Evolutionary conservation across 1,140 invertebrate genomes (phyloP).

Genomic region (Diorhabda sublineata): DNA sequence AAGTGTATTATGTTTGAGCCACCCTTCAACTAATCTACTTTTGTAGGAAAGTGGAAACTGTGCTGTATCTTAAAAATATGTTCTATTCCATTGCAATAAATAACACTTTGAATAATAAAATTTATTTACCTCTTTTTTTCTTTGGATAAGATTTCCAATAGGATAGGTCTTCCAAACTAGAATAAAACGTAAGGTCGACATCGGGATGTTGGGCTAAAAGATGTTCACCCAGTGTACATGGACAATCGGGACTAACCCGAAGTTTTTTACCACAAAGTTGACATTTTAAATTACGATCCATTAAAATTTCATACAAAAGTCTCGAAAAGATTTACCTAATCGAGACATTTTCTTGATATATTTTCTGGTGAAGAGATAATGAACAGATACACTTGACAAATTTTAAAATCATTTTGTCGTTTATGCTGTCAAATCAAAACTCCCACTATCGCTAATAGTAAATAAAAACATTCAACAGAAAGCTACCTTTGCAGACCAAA

Average conservation of each 20-base stretch:
- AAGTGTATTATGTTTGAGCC: too few species aligned
- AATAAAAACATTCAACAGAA: too few species aligned
- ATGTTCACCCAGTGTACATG: conserved; percentile 29
- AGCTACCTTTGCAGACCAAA: too few species aligned
- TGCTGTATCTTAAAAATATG: too few species aligned
- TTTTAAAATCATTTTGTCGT: background rate
- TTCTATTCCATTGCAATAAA: too few species aligned
- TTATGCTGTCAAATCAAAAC: background rate
- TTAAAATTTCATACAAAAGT: conserved; percentile 20
- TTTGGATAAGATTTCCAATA: background rate
- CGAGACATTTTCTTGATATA: conserved; percentile 1
- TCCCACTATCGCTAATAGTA: too few species aligned
- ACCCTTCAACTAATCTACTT: too few species aligned
- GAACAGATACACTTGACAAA: background rate
- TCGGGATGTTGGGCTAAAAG: conserved; percentile 32
- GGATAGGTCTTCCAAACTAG: conserved; percentile 17
- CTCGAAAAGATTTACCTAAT: background rate
- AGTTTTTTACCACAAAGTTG: conserved; percentile 35
- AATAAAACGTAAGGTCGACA: conserved; percentile 32
- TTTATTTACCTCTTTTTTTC: conserved; percentile 6
- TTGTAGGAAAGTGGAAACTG: too few species aligned
- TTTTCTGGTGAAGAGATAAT: background rate
- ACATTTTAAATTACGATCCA: conserved; percentile 25
- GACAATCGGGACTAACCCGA: conserved; percentile 28
- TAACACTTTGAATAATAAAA: background rate